phyloP scores from a whole-genome alignment of 2,797 vertebrate species.

The Myiotriccus ornatus region DNA sequence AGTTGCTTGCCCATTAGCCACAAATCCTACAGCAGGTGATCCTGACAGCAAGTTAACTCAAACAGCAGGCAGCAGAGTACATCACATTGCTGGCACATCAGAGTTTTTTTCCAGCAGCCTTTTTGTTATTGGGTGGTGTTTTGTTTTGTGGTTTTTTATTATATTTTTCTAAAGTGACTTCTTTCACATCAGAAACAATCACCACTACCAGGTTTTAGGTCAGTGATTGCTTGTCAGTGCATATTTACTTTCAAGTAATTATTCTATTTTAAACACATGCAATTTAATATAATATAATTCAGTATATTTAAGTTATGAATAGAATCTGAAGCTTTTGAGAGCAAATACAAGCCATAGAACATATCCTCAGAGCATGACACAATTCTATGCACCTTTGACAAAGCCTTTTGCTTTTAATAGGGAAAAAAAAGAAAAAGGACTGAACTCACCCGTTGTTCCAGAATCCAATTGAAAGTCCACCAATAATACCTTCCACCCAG shows the following conservation, averaged over 20 bases:
- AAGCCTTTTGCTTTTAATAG: background rate
- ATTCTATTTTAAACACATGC: background rate
- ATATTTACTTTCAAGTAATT: background rate
- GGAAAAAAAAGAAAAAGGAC: background rate
- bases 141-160: background rate
- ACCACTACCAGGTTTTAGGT: constrained; percentile 35
- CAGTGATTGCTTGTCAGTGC: background rate
- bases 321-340: constrained; percentile 14
- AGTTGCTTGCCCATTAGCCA: background rate
- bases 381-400: background rate
- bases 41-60: constrained; percentile 20
- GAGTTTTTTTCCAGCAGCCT: background rate
- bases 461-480: background rate
- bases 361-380: background rate
- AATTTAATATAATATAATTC: background rate
- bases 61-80: background rate
- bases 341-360: background rate
- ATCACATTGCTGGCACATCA: background rate
- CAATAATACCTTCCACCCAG: background rate
- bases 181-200: constrained; percentile 20
- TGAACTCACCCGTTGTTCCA: constrained; percentile 7
- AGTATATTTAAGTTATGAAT: background rate
- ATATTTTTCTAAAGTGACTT: background rate
- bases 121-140: background rate
- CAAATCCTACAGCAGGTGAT: background rate